Conservation (phyloP, 2,797 vertebrate genomes). For the Mormyrus proboscirostris region DNA sequence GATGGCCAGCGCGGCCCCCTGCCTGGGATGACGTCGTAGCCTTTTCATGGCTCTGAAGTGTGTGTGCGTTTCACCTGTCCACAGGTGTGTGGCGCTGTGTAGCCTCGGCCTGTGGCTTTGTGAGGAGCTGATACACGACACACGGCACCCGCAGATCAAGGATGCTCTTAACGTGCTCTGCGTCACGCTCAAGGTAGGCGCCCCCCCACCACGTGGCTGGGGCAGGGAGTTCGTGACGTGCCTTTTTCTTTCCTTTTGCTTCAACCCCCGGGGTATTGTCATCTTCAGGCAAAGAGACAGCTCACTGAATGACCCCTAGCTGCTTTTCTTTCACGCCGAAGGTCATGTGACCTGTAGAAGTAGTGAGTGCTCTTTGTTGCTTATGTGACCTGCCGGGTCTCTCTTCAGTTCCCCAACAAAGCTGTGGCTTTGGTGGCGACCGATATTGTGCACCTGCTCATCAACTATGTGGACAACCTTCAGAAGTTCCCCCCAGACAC, state of each 20-base stretch:
- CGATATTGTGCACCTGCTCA: constrained; percentile 88
- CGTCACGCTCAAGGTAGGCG: constrained; percentile 88
- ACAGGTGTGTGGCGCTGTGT: constrained; percentile 92
- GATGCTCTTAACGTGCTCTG: constrained; percentile 96
- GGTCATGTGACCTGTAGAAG: background rate
- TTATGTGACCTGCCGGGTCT: background rate
- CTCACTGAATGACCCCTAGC: background rate
- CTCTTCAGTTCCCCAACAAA: constrained; percentile 90
- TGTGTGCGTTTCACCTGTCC: constrained; percentile 2
- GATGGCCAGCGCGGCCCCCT: background rate
- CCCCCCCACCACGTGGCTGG: background rate
- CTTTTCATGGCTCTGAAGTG: background rate
- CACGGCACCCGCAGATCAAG: constrained; percentile 90
- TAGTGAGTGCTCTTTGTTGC: background rate
- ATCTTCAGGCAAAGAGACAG: background rate
- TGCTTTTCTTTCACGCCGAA: background rate
- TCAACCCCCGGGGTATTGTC: background rate
- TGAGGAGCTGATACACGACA: constrained; percentile 86
- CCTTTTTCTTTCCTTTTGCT: background rate
- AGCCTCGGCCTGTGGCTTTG: constrained; percentile 97
- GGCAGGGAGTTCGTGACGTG: background rate
- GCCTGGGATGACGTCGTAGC: background rate
- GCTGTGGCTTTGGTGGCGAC: constrained; percentile 90
- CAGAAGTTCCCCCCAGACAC: constrained; percentile 83
- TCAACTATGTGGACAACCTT: constrained; percentile 84